phyloP scores from a whole-genome alignment of 37 sponge, comb jelly and placozoan species.

The Beroe ovata region DNA sequence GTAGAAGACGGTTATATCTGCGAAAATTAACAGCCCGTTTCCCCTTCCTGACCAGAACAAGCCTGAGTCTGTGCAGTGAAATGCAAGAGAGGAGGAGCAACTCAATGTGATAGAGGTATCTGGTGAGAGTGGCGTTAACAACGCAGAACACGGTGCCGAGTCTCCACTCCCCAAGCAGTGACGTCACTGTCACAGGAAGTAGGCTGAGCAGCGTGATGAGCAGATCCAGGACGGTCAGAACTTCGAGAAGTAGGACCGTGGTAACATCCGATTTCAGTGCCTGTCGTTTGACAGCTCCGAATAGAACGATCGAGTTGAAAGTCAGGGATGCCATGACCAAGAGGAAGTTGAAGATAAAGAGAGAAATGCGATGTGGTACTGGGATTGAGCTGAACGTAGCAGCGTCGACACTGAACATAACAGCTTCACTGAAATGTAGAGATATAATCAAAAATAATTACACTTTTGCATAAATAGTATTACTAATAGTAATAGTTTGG shows the following conservation, averaged over 20 bases:
- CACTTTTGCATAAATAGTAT: too few species aligned
- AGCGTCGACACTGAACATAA: not conserved
- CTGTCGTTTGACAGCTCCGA: conserved; percentile 22
- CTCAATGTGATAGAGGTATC: conserved; percentile 22
- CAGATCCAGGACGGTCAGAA: conserved; percentile 12
- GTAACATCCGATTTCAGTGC: conserved; percentile 46
- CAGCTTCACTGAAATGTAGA: not conserved
- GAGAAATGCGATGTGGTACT: not conserved
- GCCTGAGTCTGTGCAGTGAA: conserved; percentile 38
- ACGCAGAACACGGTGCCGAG: not conserved
- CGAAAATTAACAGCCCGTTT: not conserved
- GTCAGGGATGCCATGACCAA: conserved; percentile 18
- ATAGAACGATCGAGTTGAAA: conserved; percentile 53
- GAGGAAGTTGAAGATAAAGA: conserved; percentile 49
- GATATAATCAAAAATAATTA: too few species aligned
- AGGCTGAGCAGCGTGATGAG: conserved; percentile 27
- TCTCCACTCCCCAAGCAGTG: not conserved
- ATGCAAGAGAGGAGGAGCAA: not conserved
- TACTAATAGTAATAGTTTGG: too few species aligned
- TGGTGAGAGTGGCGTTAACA: not conserved
- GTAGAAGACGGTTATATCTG: not conserved
- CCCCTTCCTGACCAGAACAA: not conserved
- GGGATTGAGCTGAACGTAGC: not conserved
- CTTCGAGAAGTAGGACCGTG: conserved; percentile 29
- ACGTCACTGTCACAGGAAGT: not conserved